A percentile compares a stretch with the other conserved stretches of the same genome.
Evolutionary conservation across 2,797 vertebrate species (phyloP).

Genomic region (Nasua narica): DNA sequence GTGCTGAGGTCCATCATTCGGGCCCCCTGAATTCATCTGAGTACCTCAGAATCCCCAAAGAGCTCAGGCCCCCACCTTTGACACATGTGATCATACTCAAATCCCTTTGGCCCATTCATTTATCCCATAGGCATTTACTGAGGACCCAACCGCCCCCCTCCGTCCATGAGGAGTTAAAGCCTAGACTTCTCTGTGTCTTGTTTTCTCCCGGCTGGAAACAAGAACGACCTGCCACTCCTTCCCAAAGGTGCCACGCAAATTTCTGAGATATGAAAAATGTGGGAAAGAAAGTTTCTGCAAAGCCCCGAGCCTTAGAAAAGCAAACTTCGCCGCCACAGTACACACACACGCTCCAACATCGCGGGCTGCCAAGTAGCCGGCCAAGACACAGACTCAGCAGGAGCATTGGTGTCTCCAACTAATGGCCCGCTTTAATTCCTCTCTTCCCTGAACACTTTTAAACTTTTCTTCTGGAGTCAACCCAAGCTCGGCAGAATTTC

Average conservation of each 20-base stretch:
- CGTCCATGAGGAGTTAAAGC: not conserved
- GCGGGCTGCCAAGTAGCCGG: slow-evolving; percentile 29
- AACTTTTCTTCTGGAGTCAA: slow-evolving; percentile 62
- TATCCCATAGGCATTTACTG: not conserved
- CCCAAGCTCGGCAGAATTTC: slow-evolving; percentile 62
- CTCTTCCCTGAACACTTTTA: slow-evolving; percentile 62
- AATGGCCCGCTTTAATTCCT: slow-evolving; percentile 50
- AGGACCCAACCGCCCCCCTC: too few species aligned
- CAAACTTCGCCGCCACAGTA: not conserved
- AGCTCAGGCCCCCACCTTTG: not conserved
- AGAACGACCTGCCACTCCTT: not conserved
- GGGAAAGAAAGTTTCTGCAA: slow-evolving; percentile 36
- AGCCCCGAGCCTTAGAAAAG: slow-evolving; percentile 15
- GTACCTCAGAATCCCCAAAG: not conserved
- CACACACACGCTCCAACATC: not conserved
- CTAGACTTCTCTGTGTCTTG: not conserved
- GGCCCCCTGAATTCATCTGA: not conserved
- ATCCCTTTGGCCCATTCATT: not conserved
- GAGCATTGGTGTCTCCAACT: not conserved
- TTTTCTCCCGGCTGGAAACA: not conserved
- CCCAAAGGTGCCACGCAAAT: not conserved
- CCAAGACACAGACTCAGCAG: slow-evolving; percentile 40
- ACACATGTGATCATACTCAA: not conserved
- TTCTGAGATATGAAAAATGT: slow-evolving; percentile 11
- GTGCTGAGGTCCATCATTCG: not conserved